These are phyloP conservation scores for Irena cyanogastra DNA, from an alignment of 2,113 vertebrate genomes.

Conservation along the genomic window DNA sequence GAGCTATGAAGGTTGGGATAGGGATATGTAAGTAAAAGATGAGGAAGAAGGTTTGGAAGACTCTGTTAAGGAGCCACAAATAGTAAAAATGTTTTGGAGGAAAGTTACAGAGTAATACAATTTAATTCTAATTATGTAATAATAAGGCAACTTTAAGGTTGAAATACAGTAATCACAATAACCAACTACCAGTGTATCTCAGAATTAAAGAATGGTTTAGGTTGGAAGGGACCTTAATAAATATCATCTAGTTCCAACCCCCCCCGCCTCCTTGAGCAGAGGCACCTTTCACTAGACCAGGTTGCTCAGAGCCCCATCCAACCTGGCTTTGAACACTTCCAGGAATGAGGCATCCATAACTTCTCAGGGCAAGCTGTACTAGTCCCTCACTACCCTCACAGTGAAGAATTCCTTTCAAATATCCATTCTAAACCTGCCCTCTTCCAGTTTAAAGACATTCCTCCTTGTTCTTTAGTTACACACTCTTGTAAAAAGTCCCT, in stretches of 20 bases:
- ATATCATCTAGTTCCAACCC: neutral
- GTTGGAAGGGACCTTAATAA: neutral
- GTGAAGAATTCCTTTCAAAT: neutral
- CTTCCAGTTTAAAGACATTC: neutral
- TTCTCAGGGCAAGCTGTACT: neutral
- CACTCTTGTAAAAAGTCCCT: neutral
- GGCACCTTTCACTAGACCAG: neutral
- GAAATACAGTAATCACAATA: no score
- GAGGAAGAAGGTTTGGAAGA: neutral
- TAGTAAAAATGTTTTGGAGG: neutral
- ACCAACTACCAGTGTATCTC: no score
- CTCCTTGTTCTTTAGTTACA: neutral
- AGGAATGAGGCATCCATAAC: neutral
- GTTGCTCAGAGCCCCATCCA: neutral
- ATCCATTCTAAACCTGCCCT: neutral
- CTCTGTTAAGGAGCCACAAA: neutral
- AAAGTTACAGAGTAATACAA: neutral
- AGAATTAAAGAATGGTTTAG: neutral
- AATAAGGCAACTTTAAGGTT: neutral
- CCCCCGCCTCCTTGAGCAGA: no score
- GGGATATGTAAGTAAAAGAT: neutral
- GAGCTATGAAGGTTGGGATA: neutral
- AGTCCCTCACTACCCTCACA: neutral
- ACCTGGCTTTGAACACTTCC: neutral
- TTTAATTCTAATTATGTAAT: neutral